Percentiles rank a stretch among this genome's conserved stretches.
These are phyloP conservation scores for Vulpes lagopus DNA, from an alignment of 2,113 vertebrate genomes.

Conservation along the genomic window DNA sequence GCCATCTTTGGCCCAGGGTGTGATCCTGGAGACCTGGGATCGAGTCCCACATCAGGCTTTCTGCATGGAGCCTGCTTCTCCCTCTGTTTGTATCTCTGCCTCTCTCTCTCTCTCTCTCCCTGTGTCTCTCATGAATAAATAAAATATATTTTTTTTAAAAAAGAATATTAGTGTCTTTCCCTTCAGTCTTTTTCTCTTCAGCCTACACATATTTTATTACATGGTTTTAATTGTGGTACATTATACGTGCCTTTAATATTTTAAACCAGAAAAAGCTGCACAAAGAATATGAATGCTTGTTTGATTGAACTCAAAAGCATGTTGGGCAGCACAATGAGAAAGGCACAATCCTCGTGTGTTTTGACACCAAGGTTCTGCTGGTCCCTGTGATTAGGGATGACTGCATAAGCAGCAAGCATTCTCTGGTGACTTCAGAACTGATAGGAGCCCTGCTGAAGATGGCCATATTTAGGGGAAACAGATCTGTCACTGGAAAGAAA, in stretches of 20 bases:
- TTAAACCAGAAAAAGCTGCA: background rate
- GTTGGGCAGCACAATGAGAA: background rate
- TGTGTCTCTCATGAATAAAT: too few species aligned
- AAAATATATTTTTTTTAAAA: too few species aligned
- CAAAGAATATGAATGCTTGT: background rate
- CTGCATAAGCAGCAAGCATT: background rate
- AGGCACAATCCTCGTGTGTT: background rate
- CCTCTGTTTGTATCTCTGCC: too few species aligned
- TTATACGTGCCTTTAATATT: background rate
- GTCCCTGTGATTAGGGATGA: too few species aligned
- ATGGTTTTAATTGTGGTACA: background rate
- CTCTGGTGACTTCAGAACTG: background rate
- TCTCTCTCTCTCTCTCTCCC: too few species aligned
- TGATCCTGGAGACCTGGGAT: too few species aligned
- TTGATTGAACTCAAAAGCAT: background rate
- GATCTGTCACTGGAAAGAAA: background rate
- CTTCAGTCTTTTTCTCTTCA: background rate
- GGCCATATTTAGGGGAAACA: background rate
- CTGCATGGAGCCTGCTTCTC: too few species aligned
- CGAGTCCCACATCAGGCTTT: too few species aligned
- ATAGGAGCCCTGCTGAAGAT: background rate
- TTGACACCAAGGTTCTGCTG: background rate
- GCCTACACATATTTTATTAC: background rate
- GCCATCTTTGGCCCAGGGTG: too few species aligned
- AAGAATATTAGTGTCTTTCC: background rate